These are phyloP conservation scores for Galeopsomyia nigrocyanea DNA, from an alignment of 2,888 invertebrate genomes.

Conservation along the genomic window DNA sequence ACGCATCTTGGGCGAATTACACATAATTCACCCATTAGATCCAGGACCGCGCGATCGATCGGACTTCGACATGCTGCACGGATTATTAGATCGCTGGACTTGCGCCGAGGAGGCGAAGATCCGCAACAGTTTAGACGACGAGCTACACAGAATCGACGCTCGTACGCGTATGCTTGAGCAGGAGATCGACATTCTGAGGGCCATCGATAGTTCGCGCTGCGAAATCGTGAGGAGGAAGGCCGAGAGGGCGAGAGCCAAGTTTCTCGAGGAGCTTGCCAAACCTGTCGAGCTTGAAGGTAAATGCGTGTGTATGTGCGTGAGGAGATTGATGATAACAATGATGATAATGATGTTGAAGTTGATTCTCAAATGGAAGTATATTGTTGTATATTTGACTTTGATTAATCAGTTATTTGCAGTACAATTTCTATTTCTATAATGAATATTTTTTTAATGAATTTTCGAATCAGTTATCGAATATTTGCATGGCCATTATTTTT, in stretches of 20 bases:
- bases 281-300: constrained; percentile 67
- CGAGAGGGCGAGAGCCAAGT: constrained; percentile 74
- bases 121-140: background rate
- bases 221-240: constrained; percentile 75
- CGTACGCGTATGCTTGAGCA: constrained; percentile 63
- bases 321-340: no score
- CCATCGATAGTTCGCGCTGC: constrained; percentile 78
- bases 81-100: constrained; percentile 76
- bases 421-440: no score
- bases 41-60: constrained; percentile 50
- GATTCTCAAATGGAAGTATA: no score
- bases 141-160: background rate
- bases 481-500: no score
- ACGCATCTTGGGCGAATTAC: constrained; percentile 4
- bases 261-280: constrained; percentile 77
- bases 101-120: constrained; percentile 73
- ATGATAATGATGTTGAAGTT: no score
- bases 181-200: constrained; percentile 79
- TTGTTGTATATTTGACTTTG: no score
- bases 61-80: constrained; percentile 82
- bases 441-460: no score
- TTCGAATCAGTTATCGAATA: no score
- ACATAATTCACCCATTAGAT: background rate
- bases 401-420: no score
- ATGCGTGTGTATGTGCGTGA: constrained; percentile 1